Evolutionary conservation across 2,113 vertebrate species (phyloP).

Genomic region (Arvicanthis niloticus): DNA sequence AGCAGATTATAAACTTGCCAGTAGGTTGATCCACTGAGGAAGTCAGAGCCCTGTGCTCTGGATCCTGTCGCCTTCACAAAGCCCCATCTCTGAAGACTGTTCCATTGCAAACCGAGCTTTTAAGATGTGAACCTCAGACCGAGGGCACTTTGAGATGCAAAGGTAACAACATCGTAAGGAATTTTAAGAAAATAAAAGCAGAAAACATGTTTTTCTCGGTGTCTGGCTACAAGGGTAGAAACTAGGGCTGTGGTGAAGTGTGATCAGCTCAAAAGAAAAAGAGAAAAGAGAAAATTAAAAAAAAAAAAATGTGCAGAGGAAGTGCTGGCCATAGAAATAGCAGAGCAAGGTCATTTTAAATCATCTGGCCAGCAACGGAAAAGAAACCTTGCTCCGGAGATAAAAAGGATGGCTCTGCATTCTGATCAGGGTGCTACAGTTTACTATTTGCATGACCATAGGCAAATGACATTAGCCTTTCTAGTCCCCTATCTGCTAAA

Average conservation of each 20-base stretch:
- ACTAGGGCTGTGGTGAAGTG: not conserved
- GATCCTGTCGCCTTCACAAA: not conserved
- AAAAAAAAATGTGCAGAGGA: not conserved
- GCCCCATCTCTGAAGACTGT: not conserved
- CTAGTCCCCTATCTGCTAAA: not conserved
- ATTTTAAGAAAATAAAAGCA: conserved; percentile 14
- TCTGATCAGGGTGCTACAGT: not conserved
- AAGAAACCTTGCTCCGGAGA: not conserved
- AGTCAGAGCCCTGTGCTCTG: not conserved
- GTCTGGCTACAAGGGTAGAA: not conserved
- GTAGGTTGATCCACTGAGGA: not conserved
- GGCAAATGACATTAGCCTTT: not conserved
- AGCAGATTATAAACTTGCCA: not conserved
- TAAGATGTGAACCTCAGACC: not conserved
- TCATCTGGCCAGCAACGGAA: not conserved
- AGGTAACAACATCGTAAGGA: too few relatives aligned
- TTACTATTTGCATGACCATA: not conserved
- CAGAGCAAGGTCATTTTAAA: not conserved
- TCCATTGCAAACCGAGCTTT: not conserved
- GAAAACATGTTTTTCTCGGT: not conserved
- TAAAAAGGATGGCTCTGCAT: not conserved
- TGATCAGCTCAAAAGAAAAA: not conserved
- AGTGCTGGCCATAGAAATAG: not conserved
- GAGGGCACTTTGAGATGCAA: not conserved
- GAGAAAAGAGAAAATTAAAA: too few relatives aligned